phyloP scores from a whole-genome alignment of 2,113 vertebrate species.

The Mellivora capensis region DNA sequence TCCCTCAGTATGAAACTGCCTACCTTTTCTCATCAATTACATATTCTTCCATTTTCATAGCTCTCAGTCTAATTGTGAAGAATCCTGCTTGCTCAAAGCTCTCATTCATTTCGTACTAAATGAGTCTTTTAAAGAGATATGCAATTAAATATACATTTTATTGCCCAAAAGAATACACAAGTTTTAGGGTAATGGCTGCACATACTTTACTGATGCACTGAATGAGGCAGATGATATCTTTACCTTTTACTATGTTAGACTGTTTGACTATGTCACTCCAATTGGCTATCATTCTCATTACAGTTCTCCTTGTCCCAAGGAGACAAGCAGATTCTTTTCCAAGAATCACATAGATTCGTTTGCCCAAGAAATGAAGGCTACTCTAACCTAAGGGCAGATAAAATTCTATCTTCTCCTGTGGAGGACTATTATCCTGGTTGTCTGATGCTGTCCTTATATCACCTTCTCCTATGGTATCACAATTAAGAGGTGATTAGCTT shows the following conservation, averaged over 20 bases:
- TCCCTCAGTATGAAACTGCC: conserved; percentile 23
- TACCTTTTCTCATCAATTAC: background rate
- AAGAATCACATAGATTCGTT: background rate
- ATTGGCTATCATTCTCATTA: background rate
- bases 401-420: background rate
- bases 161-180: background rate
- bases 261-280: background rate
- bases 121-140: background rate
- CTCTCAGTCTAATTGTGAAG: background rate
- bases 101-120: rapidly evolving
- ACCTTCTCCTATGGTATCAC: background rate
- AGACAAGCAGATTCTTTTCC: background rate
- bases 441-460: background rate
- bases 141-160: background rate
- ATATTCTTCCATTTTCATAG: conserved; percentile 7
- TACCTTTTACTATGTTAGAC: background rate
- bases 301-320: background rate
- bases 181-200: background rate
- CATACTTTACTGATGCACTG: background rate
- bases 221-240: background rate
- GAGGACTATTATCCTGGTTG: background rate
- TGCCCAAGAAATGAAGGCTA: background rate
- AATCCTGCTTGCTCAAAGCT: background rate
- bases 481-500: background rate
- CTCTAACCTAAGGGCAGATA: background rate